phyloP scores from a whole-genome alignment of 2,113 vertebrate genomes.

The Gopherus flavomarginatus region DNA sequence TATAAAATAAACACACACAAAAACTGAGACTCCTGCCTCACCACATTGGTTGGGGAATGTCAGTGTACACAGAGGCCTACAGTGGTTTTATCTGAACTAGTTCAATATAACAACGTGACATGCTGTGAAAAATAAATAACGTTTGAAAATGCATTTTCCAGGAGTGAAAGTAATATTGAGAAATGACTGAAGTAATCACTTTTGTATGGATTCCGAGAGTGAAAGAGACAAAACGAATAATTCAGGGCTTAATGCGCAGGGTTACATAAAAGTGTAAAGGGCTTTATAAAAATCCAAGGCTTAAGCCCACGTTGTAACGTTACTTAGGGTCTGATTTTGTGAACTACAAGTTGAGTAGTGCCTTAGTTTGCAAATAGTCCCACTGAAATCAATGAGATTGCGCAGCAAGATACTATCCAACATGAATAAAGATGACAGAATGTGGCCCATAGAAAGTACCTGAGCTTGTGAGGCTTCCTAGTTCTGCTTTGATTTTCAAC shows the following conservation, averaged over 20 bases:
- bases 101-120: conserved; percentile 82
- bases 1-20: conserved; percentile 75
- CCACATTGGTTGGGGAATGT: conserved; percentile 69
- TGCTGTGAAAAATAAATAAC: conserved; percentile 84
- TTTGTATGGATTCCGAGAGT: conserved; percentile 78
- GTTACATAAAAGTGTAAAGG: conserved; percentile 45
- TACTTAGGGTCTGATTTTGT: background rate
- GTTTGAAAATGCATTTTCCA: conserved; percentile 83
- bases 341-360: conserved; percentile 21
- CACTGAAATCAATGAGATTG: conserved; percentile 5
- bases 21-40: conserved; percentile 74
- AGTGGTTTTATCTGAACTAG: conserved; percentile 85
- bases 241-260: conserved; percentile 64
- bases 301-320: background rate
- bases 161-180: conserved; percentile 84
- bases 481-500: conserved; percentile 11
- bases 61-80: conserved; percentile 74
- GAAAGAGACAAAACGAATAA: conserved; percentile 76
- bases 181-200: conserved; percentile 83
- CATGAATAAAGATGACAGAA: conserved; percentile 36
- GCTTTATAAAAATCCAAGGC: conserved; percentile 31
- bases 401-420: conserved; percentile 12
- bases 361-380: background rate
- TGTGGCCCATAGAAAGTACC: conserved; percentile 51
- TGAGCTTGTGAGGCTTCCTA: conserved; percentile 12